Percentiles rank a stretch among this genome's conserved stretches.
phyloP scores from a whole-genome alignment of 2,797 vertebrate species.

The Tympanoctomys barrerae region DNA sequence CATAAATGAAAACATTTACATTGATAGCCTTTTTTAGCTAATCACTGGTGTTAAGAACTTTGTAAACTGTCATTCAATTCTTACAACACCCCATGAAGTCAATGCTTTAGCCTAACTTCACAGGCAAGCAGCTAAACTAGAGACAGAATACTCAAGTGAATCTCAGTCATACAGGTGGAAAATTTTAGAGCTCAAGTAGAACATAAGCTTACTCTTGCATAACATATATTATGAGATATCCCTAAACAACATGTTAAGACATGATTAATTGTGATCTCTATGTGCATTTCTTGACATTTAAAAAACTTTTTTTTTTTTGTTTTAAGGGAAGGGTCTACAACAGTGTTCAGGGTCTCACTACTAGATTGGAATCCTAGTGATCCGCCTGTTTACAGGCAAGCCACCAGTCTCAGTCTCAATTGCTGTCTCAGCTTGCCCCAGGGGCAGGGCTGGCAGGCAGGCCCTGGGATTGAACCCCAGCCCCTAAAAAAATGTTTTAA shows the following conservation, averaged over 20 bases:
- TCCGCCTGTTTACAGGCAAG: no score
- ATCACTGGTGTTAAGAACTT: neutral
- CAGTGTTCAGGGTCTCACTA: no score
- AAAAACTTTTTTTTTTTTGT: neutral
- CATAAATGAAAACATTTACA: neutral
- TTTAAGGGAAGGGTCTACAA: no score
- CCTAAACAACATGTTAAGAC: neutral
- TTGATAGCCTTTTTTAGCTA: neutral
- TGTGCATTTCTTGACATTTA: conserved; percentile 2
- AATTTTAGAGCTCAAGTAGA: conserved; percentile 13
- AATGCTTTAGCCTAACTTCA: neutral
- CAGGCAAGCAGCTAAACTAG: neutral
- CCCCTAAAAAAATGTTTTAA: neutral
- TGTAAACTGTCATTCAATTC: neutral
- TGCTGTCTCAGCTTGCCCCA: no score
- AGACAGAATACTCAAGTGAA: neutral
- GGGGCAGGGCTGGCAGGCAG: no score
- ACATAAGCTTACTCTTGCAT: neutral
- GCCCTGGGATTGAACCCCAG: no score
- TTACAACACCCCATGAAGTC: neutral
- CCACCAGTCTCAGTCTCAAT: no score
- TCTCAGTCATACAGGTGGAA: conserved; percentile 1
- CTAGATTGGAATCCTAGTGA: no score
- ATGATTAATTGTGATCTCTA: conserved; percentile 9
- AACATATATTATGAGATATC: neutral